Base-by-base conservation (phyloP, 2,113 vertebrate genomes). In the Lampris megalopsis region DNA sequence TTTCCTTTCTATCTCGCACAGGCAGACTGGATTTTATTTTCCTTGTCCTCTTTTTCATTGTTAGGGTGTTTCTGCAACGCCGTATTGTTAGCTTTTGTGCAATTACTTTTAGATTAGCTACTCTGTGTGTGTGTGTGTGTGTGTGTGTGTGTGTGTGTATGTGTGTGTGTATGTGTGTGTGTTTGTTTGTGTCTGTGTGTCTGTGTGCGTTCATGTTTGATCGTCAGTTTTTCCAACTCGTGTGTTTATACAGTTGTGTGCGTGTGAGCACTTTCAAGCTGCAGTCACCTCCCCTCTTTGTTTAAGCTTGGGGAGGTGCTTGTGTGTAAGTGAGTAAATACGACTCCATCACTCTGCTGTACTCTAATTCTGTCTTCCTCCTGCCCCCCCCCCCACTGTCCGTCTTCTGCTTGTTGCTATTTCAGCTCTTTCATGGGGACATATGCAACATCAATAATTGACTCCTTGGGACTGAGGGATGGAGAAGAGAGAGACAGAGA, bases 381-480 rank as follows among this genome's bases (percentile, higher is more conserved):
- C 24, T 38, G 1, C 54, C 36, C 58, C 40, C 56, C 42, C 63
- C 35, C 77, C 52, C 8, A 24, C 24, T 24, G 24, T 24, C 54
- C 11, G 13, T 37, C 54, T 49, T 43, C 53, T 53, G 57, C 54
- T 75, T 63, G 59, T 63, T 79, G 76, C 45, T 77, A 60, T 73
- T 80, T 85, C 43, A 57, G 81, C 64, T 48, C 65, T 73, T 78
- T 80, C 40, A 41, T 38, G 60, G 41, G 63, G 71, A 80, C 76
- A 59, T 9, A 67, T 70, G 67, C 47, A 40, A 52, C 75, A 77
- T 80, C 50, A 78, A 85, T 79, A 68, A 74, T 75, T 81, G 42
- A 56, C 60, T 69, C 58, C 58, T 54, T 40, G 59, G 54, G 40
- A 8, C 9, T 1, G 35, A 45, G 7, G 43, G 43, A 7, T 5